Evolutionary conservation across 1,140 invertebrate species (phyloP).

Genomic region (Lordiphosa collinella): DNA sequence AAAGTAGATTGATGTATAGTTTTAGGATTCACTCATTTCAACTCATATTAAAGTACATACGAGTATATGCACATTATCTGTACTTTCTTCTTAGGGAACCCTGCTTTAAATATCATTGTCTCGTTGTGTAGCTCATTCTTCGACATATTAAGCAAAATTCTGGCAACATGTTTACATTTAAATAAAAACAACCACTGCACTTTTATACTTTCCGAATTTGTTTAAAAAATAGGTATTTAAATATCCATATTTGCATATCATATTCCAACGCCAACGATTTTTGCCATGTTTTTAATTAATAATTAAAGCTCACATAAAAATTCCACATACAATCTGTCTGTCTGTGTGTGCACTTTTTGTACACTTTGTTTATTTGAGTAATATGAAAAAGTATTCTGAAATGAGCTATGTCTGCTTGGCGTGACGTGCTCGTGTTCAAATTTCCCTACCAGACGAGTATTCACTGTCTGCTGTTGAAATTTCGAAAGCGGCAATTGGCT

Average conservation of each 20-base stretch:
- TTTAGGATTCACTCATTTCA: too few relatives aligned
- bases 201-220: too few relatives aligned
- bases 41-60: too few relatives aligned
- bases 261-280: background rate
- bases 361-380: slow-evolving; percentile 50
- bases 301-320: slow-evolving; percentile 49
- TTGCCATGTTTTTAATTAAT: slow-evolving; percentile 30
- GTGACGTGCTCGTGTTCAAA: slow-evolving; percentile 33
- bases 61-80: too few relatives aligned
- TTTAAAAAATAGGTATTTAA: too few relatives aligned
- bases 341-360: background rate
- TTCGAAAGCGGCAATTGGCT: slow-evolving; percentile 50
- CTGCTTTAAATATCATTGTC: too few relatives aligned
- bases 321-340: slow-evolving; percentile 3
- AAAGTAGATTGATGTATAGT: too few relatives aligned
- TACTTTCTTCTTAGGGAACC: too few relatives aligned
- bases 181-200: too few relatives aligned
- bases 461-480: slow-evolving; percentile 44
- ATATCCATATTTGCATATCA: background rate
- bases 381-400: slow-evolving; percentile 39
- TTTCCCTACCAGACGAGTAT: slow-evolving; percentile 31
- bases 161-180: too few relatives aligned
- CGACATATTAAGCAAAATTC: too few relatives aligned
- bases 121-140: too few relatives aligned
- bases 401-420: slow-evolving; percentile 35